Conservation (phyloP, 1,140 invertebrate genomes). For the Cheumatopsyche charites region DNA sequence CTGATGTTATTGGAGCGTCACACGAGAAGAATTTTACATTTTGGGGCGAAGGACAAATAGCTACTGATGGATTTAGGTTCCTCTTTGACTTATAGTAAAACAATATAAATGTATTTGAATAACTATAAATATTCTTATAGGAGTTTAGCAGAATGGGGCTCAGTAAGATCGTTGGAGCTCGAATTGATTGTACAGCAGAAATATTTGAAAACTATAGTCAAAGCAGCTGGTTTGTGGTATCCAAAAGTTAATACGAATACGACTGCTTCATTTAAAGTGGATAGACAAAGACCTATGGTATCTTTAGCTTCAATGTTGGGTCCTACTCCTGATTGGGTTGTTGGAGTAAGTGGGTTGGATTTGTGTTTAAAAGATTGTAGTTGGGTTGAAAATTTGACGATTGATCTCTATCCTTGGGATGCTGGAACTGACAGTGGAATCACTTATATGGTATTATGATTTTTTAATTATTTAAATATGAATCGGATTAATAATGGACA, state of each 20-base stretch:
- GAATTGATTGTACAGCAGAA: constrained; percentile 85
- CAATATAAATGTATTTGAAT: background rate
- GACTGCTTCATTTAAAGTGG: constrained; percentile 83
- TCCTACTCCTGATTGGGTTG: constrained; percentile 95
- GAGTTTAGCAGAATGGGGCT: constrained; percentile 90
- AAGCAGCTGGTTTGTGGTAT: constrained; percentile 92
- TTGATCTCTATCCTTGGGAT: constrained; percentile 93
- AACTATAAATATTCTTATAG: constrained; percentile 45
- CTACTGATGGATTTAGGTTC: constrained; percentile 90
- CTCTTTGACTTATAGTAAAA: constrained; percentile 28
- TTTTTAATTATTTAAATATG: too few relatives aligned
- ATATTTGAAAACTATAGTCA: constrained; percentile 90
- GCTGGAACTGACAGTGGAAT: constrained; percentile 93
- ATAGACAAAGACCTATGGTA: constrained; percentile 85
- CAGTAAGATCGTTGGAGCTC: constrained; percentile 85
- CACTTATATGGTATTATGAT: constrained; percentile 78
- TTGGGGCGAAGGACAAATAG: constrained; percentile 91
- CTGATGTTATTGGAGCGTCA: constrained; percentile 95
- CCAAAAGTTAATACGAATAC: constrained; percentile 90
- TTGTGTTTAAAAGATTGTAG: constrained; percentile 87
- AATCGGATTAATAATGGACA: background rate
- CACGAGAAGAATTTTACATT: constrained; percentile 91
- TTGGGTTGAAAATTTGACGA: constrained; percentile 78
- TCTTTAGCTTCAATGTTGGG: constrained; percentile 95
- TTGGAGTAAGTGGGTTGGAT: constrained; percentile 86